Evolutionary conservation across 1,140 invertebrate genomes (phyloP).

Genomic region (Bombus affinis): DNA sequence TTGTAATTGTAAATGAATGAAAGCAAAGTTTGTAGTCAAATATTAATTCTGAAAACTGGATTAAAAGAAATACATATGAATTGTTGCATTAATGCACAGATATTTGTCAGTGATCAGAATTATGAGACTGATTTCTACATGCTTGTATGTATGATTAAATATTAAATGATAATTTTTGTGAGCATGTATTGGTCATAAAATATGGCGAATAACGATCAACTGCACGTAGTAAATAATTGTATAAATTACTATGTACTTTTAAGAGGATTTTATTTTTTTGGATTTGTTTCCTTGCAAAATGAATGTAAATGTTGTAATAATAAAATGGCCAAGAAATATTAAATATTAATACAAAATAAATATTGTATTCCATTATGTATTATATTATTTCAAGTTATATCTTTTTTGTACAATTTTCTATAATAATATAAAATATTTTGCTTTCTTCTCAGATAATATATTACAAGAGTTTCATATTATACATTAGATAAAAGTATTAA

Average conservation of each 20-base stretch:
- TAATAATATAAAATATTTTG: constrained; percentile 40
- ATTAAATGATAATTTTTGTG: constrained; percentile 38
- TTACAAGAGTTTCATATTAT: constrained; percentile 50
- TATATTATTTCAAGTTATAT: constrained; percentile 69
- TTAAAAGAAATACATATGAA: not conserved
- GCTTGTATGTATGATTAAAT: constrained; percentile 26
- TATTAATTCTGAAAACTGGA: constrained; percentile 41
- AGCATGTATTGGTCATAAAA: constrained; percentile 50
- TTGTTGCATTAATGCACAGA: constrained; percentile 16
- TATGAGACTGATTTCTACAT: constrained; percentile 40
- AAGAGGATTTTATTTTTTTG: constrained; percentile 59
- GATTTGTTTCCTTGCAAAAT: constrained; percentile 49
- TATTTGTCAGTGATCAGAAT: constrained; percentile 35
- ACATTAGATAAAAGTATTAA: constrained; percentile 60
- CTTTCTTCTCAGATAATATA: constrained; percentile 39
- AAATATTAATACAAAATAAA: constrained; percentile 77
- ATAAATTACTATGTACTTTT: constrained; percentile 50
- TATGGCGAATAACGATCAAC: constrained; percentile 40
- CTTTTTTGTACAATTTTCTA: constrained; percentile 53
- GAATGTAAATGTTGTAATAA: constrained; percentile 51
- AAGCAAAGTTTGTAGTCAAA: constrained; percentile 31
- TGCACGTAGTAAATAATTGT: constrained; percentile 45
- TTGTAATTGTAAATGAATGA: constrained; percentile 38
- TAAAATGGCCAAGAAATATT: constrained; percentile 68
- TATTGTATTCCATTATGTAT: constrained; percentile 78